Percentiles rank a stretch among this genome's conserved stretches.
phyloP scores from a whole-genome alignment of 2,797 vertebrate species.

The Micropoecilia bifurca region DNA sequence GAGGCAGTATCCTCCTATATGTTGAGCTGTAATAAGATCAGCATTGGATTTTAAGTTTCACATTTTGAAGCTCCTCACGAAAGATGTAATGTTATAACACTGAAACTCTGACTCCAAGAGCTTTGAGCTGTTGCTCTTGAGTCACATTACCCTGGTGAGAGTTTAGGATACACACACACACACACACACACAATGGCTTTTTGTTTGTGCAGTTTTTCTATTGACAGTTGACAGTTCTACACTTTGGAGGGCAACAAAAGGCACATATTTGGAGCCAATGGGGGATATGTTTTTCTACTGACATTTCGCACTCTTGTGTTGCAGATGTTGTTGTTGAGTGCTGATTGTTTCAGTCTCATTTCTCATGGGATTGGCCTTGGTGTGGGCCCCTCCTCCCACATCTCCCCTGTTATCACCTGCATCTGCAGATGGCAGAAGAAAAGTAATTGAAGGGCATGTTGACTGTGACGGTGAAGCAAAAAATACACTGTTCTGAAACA shows the following conservation, averaged over 20 bases:
- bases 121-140: constrained; percentile 61
- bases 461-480: constrained; percentile 6
- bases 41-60: constrained; percentile 53
- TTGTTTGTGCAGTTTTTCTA: constrained; percentile 60
- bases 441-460: constrained; percentile 27
- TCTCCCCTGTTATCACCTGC: constrained; percentile 52
- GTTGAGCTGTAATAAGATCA: constrained; percentile 11
- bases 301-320: constrained; percentile 50
- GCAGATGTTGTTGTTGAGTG: constrained; percentile 67
- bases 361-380: constrained; percentile 66
- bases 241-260: constrained; percentile 13
- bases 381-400: constrained; percentile 13
- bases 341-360: constrained; percentile 40
- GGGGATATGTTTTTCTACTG: constrained; percentile 41
- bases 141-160: constrained; percentile 55
- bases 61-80: constrained; percentile 20
- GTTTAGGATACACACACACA: constrained; percentile 26
- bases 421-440: constrained; percentile 54
- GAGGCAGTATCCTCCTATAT: neutral
- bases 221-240: constrained; percentile 61
- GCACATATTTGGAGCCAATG: constrained; percentile 25
- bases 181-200: constrained; percentile 21
- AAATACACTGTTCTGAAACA: neutral
- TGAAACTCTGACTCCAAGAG: constrained; percentile 44
- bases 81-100: constrained; percentile 64